phyloP scores from a whole-genome alignment of 2,797 vertebrate species.

The Notolepis coatsorum region DNA sequence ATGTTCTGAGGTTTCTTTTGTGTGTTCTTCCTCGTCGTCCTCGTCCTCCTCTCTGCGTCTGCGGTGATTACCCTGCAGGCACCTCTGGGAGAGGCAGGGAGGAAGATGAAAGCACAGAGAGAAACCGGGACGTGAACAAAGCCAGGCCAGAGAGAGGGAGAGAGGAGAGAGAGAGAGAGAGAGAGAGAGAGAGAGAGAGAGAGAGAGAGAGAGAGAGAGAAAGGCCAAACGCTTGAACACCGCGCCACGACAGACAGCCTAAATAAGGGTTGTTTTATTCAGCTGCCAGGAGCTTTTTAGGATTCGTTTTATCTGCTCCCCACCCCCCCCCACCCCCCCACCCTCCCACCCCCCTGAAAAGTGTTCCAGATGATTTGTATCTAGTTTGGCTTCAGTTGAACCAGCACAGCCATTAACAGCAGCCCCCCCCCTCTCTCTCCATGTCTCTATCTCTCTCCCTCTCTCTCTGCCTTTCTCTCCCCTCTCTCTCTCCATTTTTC shows the following conservation, averaged over 20 bases:
- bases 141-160: conserved; percentile 62
- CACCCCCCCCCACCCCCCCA: conserved; percentile 51
- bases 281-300: conserved; percentile 80
- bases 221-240: conserved; percentile 69
- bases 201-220: too few species aligned
- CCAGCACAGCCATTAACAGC: conserved; percentile 64
- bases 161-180: not conserved
- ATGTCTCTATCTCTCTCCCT: conserved; percentile 60
- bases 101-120: conserved; percentile 71
- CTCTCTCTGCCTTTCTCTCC: conserved; percentile 50
- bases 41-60: conserved; percentile 66
- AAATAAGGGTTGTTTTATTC: conserved; percentile 74
- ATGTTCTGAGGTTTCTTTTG: conserved; percentile 62
- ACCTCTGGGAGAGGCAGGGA: conserved; percentile 59
- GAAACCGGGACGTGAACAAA: conserved; percentile 76
- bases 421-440: too few species aligned
- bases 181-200: too few species aligned
- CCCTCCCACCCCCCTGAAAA: conserved; percentile 67
- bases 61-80: conserved; percentile 62
- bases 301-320: conserved; percentile 78
- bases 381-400: conserved; percentile 71
- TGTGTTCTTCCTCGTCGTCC: too few species aligned
- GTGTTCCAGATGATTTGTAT: conserved; percentile 76
- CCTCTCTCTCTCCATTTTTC: too few species aligned
- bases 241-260: conserved; percentile 74